phyloP scores from a whole-genome alignment of 2,113 vertebrate genomes.

The Eurystomus gularis region DNA sequence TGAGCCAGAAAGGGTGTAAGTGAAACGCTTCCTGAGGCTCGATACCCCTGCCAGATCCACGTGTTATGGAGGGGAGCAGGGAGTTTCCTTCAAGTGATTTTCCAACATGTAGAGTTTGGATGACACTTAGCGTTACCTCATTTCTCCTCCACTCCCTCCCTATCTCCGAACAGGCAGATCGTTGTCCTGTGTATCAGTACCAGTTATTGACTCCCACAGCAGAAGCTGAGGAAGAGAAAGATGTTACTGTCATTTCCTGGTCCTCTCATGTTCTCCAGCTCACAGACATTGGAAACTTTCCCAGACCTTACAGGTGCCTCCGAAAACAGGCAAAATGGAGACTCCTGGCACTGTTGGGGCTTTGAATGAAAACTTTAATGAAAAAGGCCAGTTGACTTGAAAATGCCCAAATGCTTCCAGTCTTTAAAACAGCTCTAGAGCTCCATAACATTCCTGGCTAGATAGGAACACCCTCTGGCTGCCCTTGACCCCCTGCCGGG shows the following conservation, averaged over 20 bases:
- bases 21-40: slow-evolving; percentile 26
- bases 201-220: slow-evolving; percentile 68
- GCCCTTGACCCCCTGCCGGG: neutral
- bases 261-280: slow-evolving; percentile 64
- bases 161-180: slow-evolving; percentile 35
- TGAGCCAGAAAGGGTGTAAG: slow-evolving; percentile 59
- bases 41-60: slow-evolving; percentile 6
- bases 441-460: slow-evolving; percentile 59
- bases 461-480: slow-evolving; percentile 36
- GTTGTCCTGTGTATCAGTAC: slow-evolving; percentile 53
- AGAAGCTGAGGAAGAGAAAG: slow-evolving; percentile 70
- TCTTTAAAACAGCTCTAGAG: slow-evolving; percentile 56
- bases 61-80: slow-evolving; percentile 19
- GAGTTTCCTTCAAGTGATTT: slow-evolving; percentile 59
- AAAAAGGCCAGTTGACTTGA: slow-evolving; percentile 63
- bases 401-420: slow-evolving; percentile 55
- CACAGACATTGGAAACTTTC: slow-evolving; percentile 53
- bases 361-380: slow-evolving; percentile 43
- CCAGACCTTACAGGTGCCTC: slow-evolving; percentile 64
- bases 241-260: slow-evolving; percentile 50
- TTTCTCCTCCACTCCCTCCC: slow-evolving; percentile 57
- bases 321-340: slow-evolving; percentile 42
- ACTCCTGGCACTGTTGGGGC: slow-evolving; percentile 63
- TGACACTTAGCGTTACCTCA: slow-evolving; percentile 57
- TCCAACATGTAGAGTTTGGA: slow-evolving; percentile 23